Evolutionary conservation across 2,113 vertebrate genomes (phyloP).

Genomic region (Urocitellus parryii): DNA sequence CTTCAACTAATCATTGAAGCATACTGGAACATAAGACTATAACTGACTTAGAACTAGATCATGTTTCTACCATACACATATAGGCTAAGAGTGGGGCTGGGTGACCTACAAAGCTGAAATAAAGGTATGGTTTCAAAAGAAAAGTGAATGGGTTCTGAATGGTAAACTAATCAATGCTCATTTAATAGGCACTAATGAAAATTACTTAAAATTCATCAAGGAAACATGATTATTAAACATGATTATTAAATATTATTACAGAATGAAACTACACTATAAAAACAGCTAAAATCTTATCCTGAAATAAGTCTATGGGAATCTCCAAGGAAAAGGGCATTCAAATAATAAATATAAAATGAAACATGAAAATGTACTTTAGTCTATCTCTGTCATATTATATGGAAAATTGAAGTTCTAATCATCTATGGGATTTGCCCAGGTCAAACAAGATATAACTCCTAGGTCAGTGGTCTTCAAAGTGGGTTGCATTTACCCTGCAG

Average conservation of each 20-base stretch:
- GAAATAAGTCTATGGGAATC: not conserved
- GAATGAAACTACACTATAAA: not conserved
- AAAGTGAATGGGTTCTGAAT: not conserved
- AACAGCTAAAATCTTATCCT: not conserved
- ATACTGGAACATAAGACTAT: not conserved
- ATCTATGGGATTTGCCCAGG: not conserved
- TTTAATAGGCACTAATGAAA: constrained; percentile 45
- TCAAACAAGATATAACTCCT: not conserved
- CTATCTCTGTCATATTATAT: not conserved
- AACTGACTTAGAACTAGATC: not conserved
- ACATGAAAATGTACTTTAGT: not conserved
- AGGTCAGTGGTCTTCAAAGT: not conserved
- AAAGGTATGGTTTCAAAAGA: constrained; percentile 17
- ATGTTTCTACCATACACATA: not conserved
- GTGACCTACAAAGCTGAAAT: not conserved
- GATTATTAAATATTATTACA: not conserved
- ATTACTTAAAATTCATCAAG: constrained; percentile 26
- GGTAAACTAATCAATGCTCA: constrained; percentile 26
- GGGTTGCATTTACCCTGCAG: not conserved
- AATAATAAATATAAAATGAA: not conserved
- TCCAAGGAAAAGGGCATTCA: not conserved
- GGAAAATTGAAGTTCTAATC: not conserved
- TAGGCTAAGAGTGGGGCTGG: not conserved
- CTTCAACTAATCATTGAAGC: not conserved
- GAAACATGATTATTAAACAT: not conserved